Percentiles rank a stretch among this genome's conserved stretches.
Evolutionary conservation across 1,140 invertebrate species (phyloP).

Genomic region (Drosophila nannoptera): DNA sequence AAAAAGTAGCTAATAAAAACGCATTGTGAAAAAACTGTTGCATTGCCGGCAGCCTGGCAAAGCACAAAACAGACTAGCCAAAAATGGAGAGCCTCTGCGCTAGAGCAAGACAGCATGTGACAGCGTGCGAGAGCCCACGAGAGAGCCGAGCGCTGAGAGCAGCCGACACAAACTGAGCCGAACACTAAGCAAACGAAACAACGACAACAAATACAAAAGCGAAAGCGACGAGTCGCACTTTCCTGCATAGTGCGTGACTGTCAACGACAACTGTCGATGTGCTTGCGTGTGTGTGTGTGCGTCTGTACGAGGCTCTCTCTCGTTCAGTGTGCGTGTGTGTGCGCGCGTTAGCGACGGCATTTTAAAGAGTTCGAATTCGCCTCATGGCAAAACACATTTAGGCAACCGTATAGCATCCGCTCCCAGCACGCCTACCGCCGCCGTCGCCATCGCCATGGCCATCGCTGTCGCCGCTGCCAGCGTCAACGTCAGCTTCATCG

Average conservation of each 20-base stretch:
- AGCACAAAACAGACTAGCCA: background rate
- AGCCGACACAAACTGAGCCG: slow-evolving; percentile 31
- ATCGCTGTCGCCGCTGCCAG: background rate
- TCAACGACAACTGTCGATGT: slow-evolving; percentile 6
- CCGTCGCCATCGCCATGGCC: background rate
- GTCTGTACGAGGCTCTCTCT: slow-evolving; percentile 10
- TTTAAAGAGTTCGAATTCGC: slow-evolving; percentile 66
- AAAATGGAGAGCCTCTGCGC: background rate
- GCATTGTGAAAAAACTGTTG: slow-evolving; percentile 70
- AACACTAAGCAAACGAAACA: slow-evolving; percentile 45
- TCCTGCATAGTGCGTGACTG: slow-evolving; percentile 39
- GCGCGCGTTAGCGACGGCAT: slow-evolving; percentile 32
- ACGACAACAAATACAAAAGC: slow-evolving; percentile 71
- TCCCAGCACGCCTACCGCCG: background rate
- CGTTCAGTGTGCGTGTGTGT: slow-evolving; percentile 7
- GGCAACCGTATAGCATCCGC: slow-evolving; percentile 38
- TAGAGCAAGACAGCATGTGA: slow-evolving; percentile 1
- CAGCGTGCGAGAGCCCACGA: slow-evolving; percentile 5
- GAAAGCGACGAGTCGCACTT: slow-evolving; percentile 60
- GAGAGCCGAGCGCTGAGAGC: slow-evolving; percentile 3
- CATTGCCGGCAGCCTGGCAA: slow-evolving; percentile 53
- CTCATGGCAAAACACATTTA: slow-evolving; percentile 52
- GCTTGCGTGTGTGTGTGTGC: slow-evolving; percentile 12
- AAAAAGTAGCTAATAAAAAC: slow-evolving; percentile 58
- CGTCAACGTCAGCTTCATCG: too few relatives aligned